Conservation (phyloP, 2,113 vertebrate genomes). For the Paraplagusia blochii region DNA sequence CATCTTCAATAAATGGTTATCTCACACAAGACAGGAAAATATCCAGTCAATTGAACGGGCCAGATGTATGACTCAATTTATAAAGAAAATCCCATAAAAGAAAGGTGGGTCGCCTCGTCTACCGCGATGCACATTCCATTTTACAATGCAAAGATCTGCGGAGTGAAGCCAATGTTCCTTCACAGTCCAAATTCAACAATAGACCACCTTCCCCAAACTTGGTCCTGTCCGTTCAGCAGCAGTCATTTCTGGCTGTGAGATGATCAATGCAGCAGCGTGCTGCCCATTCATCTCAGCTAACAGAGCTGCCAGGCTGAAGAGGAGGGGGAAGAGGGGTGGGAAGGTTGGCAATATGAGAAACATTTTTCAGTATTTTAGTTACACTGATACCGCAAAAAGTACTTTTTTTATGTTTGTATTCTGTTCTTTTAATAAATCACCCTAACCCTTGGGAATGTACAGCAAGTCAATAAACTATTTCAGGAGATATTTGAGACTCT, state of each 20-base stretch:
- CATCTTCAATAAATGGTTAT: constrained; percentile 1
- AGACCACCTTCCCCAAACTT: constrained; percentile 17
- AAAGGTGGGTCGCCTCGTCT: constrained; percentile 8
- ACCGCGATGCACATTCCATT: background rate
- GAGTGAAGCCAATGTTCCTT: background rate
- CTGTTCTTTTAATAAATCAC: constrained; percentile 20
- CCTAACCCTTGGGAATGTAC: constrained; percentile 10
- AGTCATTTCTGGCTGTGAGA: constrained; percentile 40
- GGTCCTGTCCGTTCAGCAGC: constrained; percentile 39
- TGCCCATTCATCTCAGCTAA: constrained; percentile 57
- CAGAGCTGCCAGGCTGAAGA: constrained; percentile 49
- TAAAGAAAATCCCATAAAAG: background rate
- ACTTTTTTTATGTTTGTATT: constrained; percentile 13
- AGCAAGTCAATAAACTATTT: constrained; percentile 38
- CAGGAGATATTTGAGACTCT: constrained; percentile 7
- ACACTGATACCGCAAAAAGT: constrained; percentile 30
- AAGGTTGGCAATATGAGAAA: constrained; percentile 29
- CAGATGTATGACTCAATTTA: constrained; percentile 5
- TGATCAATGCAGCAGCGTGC: constrained; percentile 56
- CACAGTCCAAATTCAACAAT: constrained; percentile 18
- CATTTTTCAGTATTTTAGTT: constrained; percentile 39
- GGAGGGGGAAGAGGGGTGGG: too few relatives aligned
- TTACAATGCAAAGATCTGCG: constrained; percentile 3
- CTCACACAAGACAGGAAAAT: background rate
- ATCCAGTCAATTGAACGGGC: constrained; percentile 12